Evolutionary conservation across 1,140 invertebrate species (phyloP).

Genomic region (Neomicropteryx cornuta): DNA sequence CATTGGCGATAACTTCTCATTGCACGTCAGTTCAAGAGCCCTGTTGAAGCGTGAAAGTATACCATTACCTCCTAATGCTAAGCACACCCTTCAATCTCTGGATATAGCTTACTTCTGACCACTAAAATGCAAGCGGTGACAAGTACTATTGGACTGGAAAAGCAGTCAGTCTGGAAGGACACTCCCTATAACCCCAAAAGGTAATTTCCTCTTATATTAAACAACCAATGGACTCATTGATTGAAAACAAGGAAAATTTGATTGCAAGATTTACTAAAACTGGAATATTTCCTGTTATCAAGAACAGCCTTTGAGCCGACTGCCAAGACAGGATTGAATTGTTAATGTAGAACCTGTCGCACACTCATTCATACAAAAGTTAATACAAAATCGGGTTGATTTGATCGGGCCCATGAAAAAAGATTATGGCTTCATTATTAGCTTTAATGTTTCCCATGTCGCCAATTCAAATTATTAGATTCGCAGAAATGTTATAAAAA

Average conservation of each 20-base stretch:
- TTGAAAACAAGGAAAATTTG: background rate
- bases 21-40: background rate
- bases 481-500: too few species aligned
- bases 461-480: too few species aligned
- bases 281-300: constrained; percentile 1
- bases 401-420: background rate
- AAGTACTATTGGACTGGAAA: background rate
- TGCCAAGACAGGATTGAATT: background rate
- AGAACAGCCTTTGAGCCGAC: constrained; percentile 1
- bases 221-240: background rate
- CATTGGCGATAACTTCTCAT: background rate
- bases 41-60: background rate
- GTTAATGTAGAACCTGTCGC: background rate
- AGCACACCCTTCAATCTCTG: background rate
- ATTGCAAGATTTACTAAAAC: background rate
- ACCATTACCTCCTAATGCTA: background rate
- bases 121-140: background rate
- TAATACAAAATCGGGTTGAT: background rate
- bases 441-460: too few species aligned
- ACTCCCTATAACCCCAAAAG: background rate
- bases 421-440: too few species aligned
- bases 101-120: background rate
- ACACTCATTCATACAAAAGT: background rate
- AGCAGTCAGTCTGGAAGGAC: constrained; percentile 1
- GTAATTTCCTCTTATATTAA: background rate